Percentiles rank a stretch among this genome's conserved stretches.
Evolutionary conservation across 2,797 vertebrate genomes (phyloP).

Genomic region (Eulemur rubriventer): DNA sequence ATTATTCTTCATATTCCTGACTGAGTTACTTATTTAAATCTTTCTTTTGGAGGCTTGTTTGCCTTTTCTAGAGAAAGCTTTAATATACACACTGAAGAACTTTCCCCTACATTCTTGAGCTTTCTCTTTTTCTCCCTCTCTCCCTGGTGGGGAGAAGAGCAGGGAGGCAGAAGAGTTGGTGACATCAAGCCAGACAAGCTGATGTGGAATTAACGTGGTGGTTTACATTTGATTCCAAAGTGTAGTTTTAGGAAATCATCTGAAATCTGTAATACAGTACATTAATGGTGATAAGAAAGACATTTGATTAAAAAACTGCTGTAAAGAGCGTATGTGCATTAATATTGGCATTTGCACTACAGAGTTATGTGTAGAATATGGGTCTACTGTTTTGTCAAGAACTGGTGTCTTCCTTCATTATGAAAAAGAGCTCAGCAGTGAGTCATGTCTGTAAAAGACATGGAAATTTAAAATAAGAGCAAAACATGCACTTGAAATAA

Average conservation of each 20-base stretch:
- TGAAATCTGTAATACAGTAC: neutral
- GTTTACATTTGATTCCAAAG: neutral
- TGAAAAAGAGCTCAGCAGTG: neutral
- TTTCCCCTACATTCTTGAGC: accelerated
- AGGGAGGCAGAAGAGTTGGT: neutral
- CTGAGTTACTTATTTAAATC: neutral
- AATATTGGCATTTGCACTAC: neutral
- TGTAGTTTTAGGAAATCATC: neutral
- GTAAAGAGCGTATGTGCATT: neutral
- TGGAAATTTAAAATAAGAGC: neutral
- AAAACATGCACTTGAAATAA: neutral
- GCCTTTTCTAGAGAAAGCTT: neutral
- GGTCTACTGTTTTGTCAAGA: neutral
- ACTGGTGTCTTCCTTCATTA: neutral
- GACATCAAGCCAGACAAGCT: neutral
- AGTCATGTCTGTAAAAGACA: neutral
- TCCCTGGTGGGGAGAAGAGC: neutral
- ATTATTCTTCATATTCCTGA: neutral
- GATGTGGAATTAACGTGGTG: neutral
- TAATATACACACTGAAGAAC: neutral
- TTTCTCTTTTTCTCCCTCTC: neutral
- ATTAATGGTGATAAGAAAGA: neutral
- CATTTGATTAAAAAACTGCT: neutral
- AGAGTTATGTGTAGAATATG: neutral
- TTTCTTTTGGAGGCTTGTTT: neutral